Percentiles rank a stretch among this genome's conserved stretches.
Conservation (phyloP, 2,888 invertebrate genomes). For the Xanthia icteritia region DNA sequence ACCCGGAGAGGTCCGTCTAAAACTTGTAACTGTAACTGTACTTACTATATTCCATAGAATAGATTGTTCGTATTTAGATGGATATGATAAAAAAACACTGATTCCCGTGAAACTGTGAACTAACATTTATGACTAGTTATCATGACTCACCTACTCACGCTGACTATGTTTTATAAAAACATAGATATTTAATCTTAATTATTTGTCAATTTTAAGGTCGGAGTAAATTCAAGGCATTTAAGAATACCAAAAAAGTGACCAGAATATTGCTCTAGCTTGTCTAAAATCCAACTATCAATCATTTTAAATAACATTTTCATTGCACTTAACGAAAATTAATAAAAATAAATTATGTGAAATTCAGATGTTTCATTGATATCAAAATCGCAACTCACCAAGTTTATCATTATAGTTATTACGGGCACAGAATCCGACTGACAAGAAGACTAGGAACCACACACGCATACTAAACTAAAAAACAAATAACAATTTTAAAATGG, state of each 20-base stretch:
- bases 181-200: not conserved
- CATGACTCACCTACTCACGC: not conserved
- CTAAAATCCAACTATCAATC: no score
- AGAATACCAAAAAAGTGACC: not conserved
- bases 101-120: not conserved
- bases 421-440: constrained; percentile 14
- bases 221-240: not conserved
- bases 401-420: not conserved
- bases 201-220: not conserved
- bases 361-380: not conserved
- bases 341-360: not conserved
- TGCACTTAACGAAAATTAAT: not conserved
- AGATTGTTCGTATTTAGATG: not conserved
- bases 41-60: no score
- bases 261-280: not conserved
- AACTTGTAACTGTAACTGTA: no score
- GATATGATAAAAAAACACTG: not conserved
- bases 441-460: constrained; percentile 25
- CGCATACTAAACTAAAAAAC: constrained; percentile 15
- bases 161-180: not conserved
- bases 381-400: constrained; percentile 24
- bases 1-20: no score
- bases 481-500: not conserved
- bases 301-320: not conserved
- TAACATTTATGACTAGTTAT: no score